Evolutionary conservation across 2,113 vertebrate species (phyloP).

Genomic region (Chlamydotis undulata): DNA sequence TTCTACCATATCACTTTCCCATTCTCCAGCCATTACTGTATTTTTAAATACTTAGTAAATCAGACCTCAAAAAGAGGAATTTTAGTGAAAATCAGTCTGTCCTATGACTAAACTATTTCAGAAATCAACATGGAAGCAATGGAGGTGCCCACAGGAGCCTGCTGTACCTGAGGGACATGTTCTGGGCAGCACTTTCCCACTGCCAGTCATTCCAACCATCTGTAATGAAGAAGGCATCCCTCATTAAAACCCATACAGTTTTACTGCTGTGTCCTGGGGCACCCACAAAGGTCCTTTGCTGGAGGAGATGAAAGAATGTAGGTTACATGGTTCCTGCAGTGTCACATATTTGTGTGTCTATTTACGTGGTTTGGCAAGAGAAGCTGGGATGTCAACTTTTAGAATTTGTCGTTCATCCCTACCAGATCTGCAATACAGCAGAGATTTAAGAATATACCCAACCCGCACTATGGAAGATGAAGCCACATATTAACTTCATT

Average conservation of each 20-base stretch:
- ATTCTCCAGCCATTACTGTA: not conserved
- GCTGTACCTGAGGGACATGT: not conserved
- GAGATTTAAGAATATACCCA: not conserved
- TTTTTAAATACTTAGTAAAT: not conserved
- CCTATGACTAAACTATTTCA: not conserved
- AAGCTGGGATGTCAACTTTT: not conserved
- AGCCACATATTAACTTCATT: not conserved
- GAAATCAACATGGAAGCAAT: not conserved
- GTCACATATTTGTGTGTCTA: not conserved
- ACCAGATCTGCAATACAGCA: not conserved
- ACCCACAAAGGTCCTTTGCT: not conserved
- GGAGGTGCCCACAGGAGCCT: not conserved
- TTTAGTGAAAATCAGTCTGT: not conserved
- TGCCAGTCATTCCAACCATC: not conserved
- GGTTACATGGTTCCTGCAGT: not conserved
- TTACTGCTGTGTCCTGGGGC: not conserved
- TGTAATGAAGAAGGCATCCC: not conserved
- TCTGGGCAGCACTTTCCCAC: not conserved
- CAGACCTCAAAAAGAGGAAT: not conserved
- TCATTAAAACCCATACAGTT: not conserved
- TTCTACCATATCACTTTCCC: not conserved
- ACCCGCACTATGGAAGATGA: not conserved
- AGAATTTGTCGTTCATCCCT: not conserved
- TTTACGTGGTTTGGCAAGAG: not conserved
- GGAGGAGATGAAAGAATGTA: not conserved